Evolutionary conservation across 2,888 invertebrate genomes (phyloP).

Genomic region (Eugnorisma glareosa): DNA sequence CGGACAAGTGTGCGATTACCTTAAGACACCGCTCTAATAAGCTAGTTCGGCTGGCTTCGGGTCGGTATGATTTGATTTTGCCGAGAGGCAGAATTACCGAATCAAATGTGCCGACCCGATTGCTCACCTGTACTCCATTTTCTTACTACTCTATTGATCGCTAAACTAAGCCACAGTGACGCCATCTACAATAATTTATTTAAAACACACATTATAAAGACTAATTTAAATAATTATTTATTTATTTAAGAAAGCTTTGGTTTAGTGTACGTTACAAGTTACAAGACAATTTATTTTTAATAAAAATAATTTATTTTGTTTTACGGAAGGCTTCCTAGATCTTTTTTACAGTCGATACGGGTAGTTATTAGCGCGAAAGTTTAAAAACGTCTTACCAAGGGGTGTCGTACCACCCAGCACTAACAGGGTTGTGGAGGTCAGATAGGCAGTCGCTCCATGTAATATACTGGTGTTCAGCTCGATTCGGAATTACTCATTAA

Average conservation of each 20-base stretch:
- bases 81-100: background rate
- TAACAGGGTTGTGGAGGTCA: background rate
- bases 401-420: too few species aligned
- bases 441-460: background rate
- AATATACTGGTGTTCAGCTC: background rate
- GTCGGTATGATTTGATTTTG: background rate
- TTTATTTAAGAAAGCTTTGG: slow-evolving; percentile 48
- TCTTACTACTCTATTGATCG: background rate
- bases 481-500: background rate
- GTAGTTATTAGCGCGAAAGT: background rate
- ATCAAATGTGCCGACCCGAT: background rate
- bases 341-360: too few species aligned
- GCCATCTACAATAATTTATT: slow-evolving; percentile 24
- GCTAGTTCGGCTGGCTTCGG: background rate
- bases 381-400: background rate
- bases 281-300: slow-evolving; percentile 9
- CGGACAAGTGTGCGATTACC: background rate
- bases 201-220: slow-evolving; percentile 14
- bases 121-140: background rate
- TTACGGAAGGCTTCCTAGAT: slow-evolving; percentile 10
- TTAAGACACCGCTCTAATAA: background rate
- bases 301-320: background rate
- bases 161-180: slow-evolving; percentile 3
- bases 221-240: slow-evolving; percentile 26
- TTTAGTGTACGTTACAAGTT: slow-evolving; percentile 42